Conservation (phyloP, 2,113 vertebrate species). For the Corynorhinus townsendii region DNA sequence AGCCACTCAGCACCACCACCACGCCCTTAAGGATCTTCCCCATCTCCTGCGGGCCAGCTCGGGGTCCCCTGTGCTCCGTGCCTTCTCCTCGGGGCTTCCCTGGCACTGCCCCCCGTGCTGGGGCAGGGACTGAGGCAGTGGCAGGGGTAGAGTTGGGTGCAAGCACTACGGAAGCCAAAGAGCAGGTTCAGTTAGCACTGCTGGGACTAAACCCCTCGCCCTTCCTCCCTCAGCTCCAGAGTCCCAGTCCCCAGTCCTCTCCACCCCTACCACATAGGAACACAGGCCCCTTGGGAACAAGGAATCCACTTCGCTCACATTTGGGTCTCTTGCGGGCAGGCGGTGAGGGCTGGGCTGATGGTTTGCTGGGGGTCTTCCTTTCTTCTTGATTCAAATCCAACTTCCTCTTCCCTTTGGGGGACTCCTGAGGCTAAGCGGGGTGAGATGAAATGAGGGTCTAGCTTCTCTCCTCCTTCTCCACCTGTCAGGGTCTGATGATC, state of each 20-base stretch:
- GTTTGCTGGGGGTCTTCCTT: conserved; percentile 78
- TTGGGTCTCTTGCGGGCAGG: conserved; percentile 75
- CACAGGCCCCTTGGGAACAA: background rate
- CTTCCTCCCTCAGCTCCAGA: background rate
- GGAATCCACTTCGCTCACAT: conserved; percentile 69
- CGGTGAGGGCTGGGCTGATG: conserved; percentile 72
- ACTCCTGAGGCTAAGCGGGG: conserved; percentile 68
- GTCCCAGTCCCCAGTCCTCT: background rate
- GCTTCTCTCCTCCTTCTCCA: background rate
- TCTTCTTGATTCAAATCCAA: conserved; percentile 89
- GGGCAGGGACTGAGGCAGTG: background rate
- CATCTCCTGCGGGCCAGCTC: conserved; percentile 22
- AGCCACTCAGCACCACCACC: conserved; percentile 92
- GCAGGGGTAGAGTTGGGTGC: conserved; percentile 17
- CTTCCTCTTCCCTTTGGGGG: conserved; percentile 85
- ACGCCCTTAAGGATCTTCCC: conserved; percentile 85
- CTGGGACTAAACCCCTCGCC: background rate
- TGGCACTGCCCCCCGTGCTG: conserved; percentile 67
- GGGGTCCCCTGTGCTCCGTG: conserved; percentile 30
- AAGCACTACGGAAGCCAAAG: conserved; percentile 6
- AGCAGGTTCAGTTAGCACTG: background rate
- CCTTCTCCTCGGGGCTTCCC: conserved; percentile 45
- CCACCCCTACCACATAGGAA: background rate
- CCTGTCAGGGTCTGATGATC: background rate
- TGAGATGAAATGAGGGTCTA: background rate